Conservation (phyloP, 2,113 vertebrate species). For the Danionella cerebrum region DNA sequence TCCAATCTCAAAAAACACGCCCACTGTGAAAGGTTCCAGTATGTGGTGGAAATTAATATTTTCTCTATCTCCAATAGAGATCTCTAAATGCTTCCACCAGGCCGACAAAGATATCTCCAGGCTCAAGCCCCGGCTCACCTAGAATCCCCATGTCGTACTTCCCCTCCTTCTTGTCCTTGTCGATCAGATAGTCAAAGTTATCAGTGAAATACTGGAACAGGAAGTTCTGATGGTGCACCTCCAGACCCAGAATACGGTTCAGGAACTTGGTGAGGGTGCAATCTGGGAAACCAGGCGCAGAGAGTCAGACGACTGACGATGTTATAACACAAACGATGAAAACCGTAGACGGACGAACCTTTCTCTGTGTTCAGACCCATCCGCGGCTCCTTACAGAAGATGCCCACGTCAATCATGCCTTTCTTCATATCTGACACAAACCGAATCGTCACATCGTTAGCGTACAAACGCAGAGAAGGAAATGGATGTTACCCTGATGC, state of each 20-base stretch:
- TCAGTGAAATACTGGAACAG: conserved; percentile 96
- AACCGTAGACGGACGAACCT: conserved; percentile 66
- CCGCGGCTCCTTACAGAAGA: conserved; percentile 78
- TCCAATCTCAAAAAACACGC: too few species aligned
- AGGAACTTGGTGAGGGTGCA: conserved; percentile 96
- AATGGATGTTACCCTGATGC: too few species aligned
- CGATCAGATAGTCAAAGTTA: conserved; percentile 93
- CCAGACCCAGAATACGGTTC: conserved; percentile 93
- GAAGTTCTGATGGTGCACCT: conserved; percentile 91
- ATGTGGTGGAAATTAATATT: too few species aligned
- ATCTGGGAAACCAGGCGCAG: conserved; percentile 57
- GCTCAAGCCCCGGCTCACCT: conserved; percentile 71
- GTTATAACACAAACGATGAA: too few species aligned
- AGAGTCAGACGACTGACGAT: conserved; percentile 3
- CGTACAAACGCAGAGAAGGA: background rate
- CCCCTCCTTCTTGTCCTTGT: conserved; percentile 93
- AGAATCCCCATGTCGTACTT: conserved; percentile 99
- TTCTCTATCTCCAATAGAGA: too few species aligned
- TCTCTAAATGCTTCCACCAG: too few species aligned
- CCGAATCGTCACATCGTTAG: background rate
- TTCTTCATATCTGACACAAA: conserved; percentile 80
- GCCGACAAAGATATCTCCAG: too few species aligned
- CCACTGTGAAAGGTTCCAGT: too few species aligned
- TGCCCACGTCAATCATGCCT: conserved; percentile 87
- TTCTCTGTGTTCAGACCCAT: conserved; percentile 78